A percentile compares a stretch with the other conserved stretches of the same genome.
phyloP scores from a whole-genome alignment of 2,113 vertebrate genomes.

The Perccottus glenii region DNA sequence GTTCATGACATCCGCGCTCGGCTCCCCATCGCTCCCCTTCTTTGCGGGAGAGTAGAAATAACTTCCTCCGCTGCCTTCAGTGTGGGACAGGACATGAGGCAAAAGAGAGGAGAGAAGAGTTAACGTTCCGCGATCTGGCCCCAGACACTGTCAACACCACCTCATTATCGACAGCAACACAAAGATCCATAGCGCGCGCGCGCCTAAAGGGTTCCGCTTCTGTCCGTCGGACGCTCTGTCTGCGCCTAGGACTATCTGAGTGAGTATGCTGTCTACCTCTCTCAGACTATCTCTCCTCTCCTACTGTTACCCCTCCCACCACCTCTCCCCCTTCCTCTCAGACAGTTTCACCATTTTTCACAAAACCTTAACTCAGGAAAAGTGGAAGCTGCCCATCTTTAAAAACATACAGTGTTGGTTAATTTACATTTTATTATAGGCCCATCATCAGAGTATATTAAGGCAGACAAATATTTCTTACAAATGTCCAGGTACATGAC shows the following conservation, averaged over 20 bases:
- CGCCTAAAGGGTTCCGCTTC: background rate
- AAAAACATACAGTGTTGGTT: background rate
- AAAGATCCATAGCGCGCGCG: conserved; percentile 26
- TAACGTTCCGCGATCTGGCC: background rate
- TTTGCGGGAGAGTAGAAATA: background rate
- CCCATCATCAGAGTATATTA: background rate
- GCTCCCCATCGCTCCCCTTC: conserved; percentile 12
- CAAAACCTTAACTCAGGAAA: background rate
- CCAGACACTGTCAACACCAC: background rate
- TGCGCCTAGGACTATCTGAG: conserved; percentile 22
- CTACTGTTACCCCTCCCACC: conserved; percentile 11
- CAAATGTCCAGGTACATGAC: no score
- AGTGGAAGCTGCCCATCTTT: background rate
- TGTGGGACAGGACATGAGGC: background rate
- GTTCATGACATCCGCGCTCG: conserved; percentile 40
- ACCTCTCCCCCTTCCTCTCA: conserved; percentile 59
- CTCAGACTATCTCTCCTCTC: conserved; percentile 74
- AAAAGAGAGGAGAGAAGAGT: background rate
- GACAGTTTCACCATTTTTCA: conserved; percentile 72
- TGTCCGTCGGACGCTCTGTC: conserved; percentile 58
- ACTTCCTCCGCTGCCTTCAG: conserved; percentile 26
- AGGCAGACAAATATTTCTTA: no score
- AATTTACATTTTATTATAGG: background rate
- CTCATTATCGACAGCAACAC: background rate
- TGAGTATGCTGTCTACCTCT: conserved; percentile 7